These are phyloP conservation scores for Burhinus bistriatus DNA, from an alignment of 2,113 vertebrate genomes.

Conservation along the genomic window DNA sequence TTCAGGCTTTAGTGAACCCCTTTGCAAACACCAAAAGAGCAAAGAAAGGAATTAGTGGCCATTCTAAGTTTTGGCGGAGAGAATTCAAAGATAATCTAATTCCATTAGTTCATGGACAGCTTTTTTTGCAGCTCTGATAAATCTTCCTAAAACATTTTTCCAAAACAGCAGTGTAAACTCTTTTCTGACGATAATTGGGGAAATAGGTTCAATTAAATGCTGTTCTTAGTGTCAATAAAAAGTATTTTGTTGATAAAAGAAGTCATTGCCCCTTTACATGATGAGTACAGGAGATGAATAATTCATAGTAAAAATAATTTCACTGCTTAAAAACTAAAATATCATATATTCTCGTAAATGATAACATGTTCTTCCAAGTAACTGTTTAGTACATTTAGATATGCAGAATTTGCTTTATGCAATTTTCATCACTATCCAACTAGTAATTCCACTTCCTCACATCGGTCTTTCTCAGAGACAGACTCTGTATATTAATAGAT, in stretches of 20 bases:
- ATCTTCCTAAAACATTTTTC: slow-evolving; percentile 59
- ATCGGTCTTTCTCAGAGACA: not conserved
- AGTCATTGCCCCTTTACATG: slow-evolving; percentile 35
- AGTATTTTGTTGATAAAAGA: slow-evolving; percentile 52
- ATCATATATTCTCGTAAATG: slow-evolving; percentile 26
- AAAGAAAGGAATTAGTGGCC: slow-evolving; percentile 77
- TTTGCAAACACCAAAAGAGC: slow-evolving; percentile 76
- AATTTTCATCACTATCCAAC: not conserved
- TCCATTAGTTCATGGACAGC: slow-evolving; percentile 65
- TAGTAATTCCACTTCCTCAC: slow-evolving; percentile 11
- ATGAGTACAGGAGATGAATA: slow-evolving; percentile 47
- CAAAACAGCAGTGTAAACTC: slow-evolving; percentile 40
- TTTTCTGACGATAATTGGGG: slow-evolving; percentile 62
- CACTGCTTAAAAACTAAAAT: slow-evolving; percentile 6
- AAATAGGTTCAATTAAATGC: slow-evolving; percentile 57
- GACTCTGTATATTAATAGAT: not conserved
- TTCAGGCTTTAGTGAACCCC: slow-evolving; percentile 74
- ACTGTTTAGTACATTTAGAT: slow-evolving; percentile 7
- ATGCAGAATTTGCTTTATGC: not conserved
- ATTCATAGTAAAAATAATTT: slow-evolving; percentile 62
- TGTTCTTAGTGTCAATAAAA: slow-evolving; percentile 45
- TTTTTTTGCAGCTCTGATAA: slow-evolving; percentile 64
- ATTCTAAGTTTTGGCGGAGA: slow-evolving; percentile 67
- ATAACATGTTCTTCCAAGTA: slow-evolving; percentile 4
- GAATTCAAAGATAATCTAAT: slow-evolving; percentile 79